Conservation (phyloP, 1,140 invertebrate species). For the Trichonephila clavata region DNA sequence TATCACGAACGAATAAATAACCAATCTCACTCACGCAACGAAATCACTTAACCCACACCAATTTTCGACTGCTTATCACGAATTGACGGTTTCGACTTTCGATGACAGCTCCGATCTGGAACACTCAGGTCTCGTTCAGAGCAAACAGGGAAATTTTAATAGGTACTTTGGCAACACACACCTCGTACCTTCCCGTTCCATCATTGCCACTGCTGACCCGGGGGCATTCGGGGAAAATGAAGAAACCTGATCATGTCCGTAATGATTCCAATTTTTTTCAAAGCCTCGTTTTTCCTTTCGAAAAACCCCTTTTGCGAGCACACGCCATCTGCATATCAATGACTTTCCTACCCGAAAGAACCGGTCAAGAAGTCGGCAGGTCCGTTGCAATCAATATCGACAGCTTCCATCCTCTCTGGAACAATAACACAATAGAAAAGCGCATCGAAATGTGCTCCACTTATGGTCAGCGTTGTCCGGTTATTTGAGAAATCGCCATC, state of each 20-base stretch:
- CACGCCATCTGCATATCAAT: conserved; percentile 69
- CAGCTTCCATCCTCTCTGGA: conserved; percentile 15
- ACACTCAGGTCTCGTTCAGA: neutral
- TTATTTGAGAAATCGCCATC: conserved; percentile 29
- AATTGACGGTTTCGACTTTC: conserved; percentile 22
- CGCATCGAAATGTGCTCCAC: conserved; percentile 31
- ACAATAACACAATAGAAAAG: conserved; percentile 68
- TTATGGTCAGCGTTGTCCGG: neutral
- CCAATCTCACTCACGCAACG: neutral
- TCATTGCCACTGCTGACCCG: conserved; percentile 2
- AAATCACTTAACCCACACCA: neutral
- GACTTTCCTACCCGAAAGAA: conserved; percentile 51
- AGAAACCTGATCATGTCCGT: conserved; percentile 68
- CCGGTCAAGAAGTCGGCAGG: conserved; percentile 61
- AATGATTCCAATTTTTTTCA: conserved; percentile 57
- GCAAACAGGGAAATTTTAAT: neutral
- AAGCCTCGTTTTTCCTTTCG: conserved; percentile 68
- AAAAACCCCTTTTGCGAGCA: neutral
- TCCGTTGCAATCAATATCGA: conserved; percentile 68
- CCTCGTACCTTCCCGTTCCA: conserved; percentile 32
- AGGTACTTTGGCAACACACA: neutral
- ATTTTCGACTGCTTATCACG: neutral
- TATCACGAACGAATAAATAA: neutral
- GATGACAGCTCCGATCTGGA: conserved; percentile 33
- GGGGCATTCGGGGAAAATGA: neutral